Evolutionary conservation across 2,797 vertebrate genomes (phyloP), one percentile per base, ranked within the genome.

Genomic region (Chloroceryle amazona): DNA sequence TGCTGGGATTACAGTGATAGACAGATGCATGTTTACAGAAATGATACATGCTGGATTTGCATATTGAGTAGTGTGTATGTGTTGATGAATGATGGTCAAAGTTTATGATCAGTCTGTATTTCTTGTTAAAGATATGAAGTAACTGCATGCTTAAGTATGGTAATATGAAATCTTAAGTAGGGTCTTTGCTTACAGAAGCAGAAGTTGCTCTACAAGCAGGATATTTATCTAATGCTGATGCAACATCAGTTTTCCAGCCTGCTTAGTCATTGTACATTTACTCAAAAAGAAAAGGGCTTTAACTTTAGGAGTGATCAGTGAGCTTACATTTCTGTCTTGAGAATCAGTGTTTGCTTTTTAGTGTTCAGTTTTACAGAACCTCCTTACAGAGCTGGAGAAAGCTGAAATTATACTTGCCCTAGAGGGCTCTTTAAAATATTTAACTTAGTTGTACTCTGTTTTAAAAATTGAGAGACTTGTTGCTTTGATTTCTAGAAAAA

Each of bases 401-500:
- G 11, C 35, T 86, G 41, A 57, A 78, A 29, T 75, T 29, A 19
- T 10, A 9, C 13, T 84, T 90, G 19, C 52, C 19, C 8, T 67
- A 28, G 44, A 71, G n/a, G 60, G 19, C 22, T 49, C 33, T 83
- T 73, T 73, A 49, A 73, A 85, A 61, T 47, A 3, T 7, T 58
- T 5, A 61, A 20, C 21, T 44, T 58, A 2, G 0, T n/a, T 19
- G n/a, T 54, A 55, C 10, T 76, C 31, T 73, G 10, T 52, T 91
- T 55, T 23, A 52, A 91, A 81, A 91, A 55, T 58, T 70, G 57
- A 92, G 22, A 66, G 67, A 70, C 21, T 46, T 90, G 10, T 82
- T 81, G 26, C 58, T 97, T 95, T 97, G 60, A 75, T 97, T 98
- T 51, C 70, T 95, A 99, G 99, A 97, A 99, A 99, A 99, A 99